Conservation (phyloP, 1,140 invertebrate genomes). For the Brachionus plicatilis region DNA sequence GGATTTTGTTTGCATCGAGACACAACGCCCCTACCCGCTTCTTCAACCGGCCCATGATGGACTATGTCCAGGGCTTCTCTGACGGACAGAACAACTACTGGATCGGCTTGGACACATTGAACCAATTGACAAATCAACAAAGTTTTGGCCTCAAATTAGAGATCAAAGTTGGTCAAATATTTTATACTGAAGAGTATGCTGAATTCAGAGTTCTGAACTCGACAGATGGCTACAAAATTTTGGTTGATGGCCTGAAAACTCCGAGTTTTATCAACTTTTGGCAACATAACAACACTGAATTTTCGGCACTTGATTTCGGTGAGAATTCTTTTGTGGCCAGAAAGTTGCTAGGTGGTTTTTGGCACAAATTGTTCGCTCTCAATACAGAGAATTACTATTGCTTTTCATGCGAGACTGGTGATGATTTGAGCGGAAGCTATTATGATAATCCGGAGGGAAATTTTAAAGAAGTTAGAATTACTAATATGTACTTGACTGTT, state of each 20-base stretch:
- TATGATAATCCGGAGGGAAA: neutral
- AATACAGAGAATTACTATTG: neutral
- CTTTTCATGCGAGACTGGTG: conserved; percentile 13
- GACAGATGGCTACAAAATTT: neutral
- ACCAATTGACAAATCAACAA: neutral
- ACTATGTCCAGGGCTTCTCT: neutral
- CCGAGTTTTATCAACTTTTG: neutral
- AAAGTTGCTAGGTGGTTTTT: neutral
- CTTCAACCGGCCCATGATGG: neutral
- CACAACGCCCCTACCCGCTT: neutral
- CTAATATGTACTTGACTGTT: conserved; percentile 12
- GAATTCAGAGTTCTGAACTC: neutral
- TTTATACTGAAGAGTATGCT: neutral
- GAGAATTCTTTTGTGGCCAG: neutral
- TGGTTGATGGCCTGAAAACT: neutral
- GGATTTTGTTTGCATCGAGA: neutral
- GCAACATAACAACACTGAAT: neutral
- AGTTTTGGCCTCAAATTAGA: neutral
- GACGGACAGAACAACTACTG: neutral
- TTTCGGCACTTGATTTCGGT: neutral
- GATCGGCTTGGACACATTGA: neutral
- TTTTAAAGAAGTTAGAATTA: conserved; percentile 5
- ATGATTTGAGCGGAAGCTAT: neutral
- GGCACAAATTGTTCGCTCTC: neutral
- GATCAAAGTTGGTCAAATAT: neutral